phyloP scores from a whole-genome alignment of 2,113 vertebrate species.

The Dascyllus trimaculatus region DNA sequence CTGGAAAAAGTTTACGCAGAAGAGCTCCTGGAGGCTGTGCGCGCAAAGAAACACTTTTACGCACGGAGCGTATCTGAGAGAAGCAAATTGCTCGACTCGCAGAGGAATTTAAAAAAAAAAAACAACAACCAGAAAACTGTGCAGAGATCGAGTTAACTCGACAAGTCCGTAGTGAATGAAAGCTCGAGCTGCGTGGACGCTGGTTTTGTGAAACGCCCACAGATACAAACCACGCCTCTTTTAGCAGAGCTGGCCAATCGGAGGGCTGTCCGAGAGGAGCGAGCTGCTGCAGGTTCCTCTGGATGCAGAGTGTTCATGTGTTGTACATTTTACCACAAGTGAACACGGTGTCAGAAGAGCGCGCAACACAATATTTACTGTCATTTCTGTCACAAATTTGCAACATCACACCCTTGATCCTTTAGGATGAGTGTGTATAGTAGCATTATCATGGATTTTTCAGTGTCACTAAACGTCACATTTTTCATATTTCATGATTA shows the following conservation, averaged over 20 bases:
- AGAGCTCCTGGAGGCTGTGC: constrained; percentile 4
- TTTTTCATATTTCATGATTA: not conserved
- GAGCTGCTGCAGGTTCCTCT: constrained; percentile 10
- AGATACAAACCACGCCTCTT: constrained; percentile 46
- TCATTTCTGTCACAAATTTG: too few relatives aligned
- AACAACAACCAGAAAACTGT: not conserved
- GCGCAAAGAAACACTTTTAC: not conserved
- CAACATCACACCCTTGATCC: too few relatives aligned
- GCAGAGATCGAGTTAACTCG: not conserved
- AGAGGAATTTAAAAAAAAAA: not conserved
- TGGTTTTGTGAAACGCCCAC: constrained; percentile 75
- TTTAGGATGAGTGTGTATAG: not conserved
- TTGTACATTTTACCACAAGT: not conserved
- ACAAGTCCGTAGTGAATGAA: constrained; percentile 75
- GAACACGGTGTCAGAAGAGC: too few relatives aligned
- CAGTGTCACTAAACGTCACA: not conserved
- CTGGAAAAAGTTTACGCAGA: constrained; percentile 1
- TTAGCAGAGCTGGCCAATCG: constrained; percentile 55
- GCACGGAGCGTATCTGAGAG: not conserved
- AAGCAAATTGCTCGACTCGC: not conserved
- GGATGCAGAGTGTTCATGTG: not conserved
- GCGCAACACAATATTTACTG: too few relatives aligned
- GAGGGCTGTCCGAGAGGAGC: constrained; percentile 64
- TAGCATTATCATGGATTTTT: not conserved
- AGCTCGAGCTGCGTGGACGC: constrained; percentile 21